A percentile compares a stretch with the other conserved stretches of the same genome.
Conservation (phyloP, 2,113 vertebrate species). For the Ariopsis seemanni region DNA sequence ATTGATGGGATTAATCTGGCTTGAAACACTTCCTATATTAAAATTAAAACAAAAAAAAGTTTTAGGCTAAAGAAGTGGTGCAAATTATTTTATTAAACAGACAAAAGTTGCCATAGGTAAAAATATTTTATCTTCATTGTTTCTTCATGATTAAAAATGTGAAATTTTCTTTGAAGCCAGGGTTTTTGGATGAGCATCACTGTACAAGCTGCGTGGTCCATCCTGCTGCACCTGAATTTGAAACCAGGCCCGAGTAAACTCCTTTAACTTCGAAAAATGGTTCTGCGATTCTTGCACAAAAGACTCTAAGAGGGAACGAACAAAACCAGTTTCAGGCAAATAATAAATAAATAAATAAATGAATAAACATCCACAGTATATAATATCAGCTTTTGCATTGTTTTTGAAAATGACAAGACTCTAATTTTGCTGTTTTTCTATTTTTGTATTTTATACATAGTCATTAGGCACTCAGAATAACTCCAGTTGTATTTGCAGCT, state of each 20-base stretch:
- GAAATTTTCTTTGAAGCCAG: not conserved
- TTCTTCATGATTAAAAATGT: conserved; percentile 6
- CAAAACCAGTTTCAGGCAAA: not conserved
- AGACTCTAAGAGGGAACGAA: conserved; percentile 68
- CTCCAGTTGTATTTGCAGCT: not conserved
- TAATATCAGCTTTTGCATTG: not conserved
- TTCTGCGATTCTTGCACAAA: conserved; percentile 73
- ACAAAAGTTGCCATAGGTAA: conserved; percentile 2
- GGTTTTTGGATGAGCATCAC: conserved; percentile 8
- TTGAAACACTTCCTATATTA: not conserved
- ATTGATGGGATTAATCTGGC: not conserved
- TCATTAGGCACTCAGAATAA: not conserved
- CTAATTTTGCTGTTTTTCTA: not conserved
- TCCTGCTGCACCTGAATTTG: conserved; percentile 65
- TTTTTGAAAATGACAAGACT: not conserved
- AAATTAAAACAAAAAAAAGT: not conserved
- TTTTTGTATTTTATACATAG: conserved; percentile 55
- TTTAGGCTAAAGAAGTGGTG: conserved; percentile 5
- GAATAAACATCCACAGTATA: not conserved
- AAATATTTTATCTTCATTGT: conserved; percentile 16
- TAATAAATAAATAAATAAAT: not conserved
- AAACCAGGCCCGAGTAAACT: conserved; percentile 69
- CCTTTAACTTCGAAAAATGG: conserved; percentile 68
- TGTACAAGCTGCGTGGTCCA: conserved; percentile 51
- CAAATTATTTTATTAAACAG: conserved; percentile 37